These are phyloP conservation scores for Chromobotia macracanthus DNA, from an alignment of 2,797 vertebrate species.

Conservation along the genomic window DNA sequence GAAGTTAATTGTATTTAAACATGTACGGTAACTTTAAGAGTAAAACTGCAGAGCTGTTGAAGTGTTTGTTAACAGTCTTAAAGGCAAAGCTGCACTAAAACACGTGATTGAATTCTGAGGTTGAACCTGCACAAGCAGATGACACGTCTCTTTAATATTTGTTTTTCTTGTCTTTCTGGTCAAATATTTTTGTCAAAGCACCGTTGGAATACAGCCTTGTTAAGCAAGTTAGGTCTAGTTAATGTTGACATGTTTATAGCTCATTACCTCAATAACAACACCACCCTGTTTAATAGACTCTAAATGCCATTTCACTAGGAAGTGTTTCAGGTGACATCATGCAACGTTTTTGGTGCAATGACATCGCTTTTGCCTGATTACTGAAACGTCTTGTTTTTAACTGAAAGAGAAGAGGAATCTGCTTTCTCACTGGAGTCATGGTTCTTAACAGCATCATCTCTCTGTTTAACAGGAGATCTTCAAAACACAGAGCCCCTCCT, in stretches of 20 bases:
- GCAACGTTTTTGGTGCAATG: conserved; percentile 56
- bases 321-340: conserved; percentile 56
- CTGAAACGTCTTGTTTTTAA: conserved; percentile 46
- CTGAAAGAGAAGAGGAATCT: conserved; percentile 24
- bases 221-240: not conserved
- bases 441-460: not conserved
- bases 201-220: not conserved
- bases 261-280: not conserved
- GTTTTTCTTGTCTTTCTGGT: not conserved
- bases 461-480: conserved; percentile 81
- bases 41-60: no score
- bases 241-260: not conserved
- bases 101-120: no score
- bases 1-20: no score
- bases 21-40: no score
- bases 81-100: no score
- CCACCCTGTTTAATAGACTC: not conserved
- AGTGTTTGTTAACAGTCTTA: no score
- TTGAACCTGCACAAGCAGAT: not conserved
- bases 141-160: not conserved
- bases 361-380: no score
- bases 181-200: not conserved
- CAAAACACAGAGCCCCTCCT: conserved; percentile 90
- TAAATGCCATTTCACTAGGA: no score
- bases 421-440: no score